A percentile compares a stretch with the other conserved stretches of the same genome.
phyloP scores from a whole-genome alignment of 2,888 invertebrate genomes.

The Tupiocoris notatus region DNA sequence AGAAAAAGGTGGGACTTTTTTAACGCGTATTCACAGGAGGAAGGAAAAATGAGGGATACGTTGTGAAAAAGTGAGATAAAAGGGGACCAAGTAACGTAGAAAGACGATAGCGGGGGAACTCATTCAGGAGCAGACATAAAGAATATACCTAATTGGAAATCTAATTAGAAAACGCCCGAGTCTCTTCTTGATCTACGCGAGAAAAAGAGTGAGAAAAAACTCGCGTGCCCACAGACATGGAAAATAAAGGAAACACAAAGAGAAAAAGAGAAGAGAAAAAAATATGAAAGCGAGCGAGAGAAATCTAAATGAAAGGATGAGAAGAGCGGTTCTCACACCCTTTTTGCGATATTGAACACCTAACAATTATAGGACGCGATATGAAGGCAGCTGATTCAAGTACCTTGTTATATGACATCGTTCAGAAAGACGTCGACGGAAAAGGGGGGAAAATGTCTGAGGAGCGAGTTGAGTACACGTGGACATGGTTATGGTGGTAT shows the following conservation, averaged over 20 bases:
- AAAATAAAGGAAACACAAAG: neutral
- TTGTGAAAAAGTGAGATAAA: conserved; percentile 22
- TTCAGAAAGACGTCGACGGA: conserved; percentile 22
- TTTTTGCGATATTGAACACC: conserved; percentile 41
- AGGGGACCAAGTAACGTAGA: neutral
- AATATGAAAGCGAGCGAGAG: neutral
- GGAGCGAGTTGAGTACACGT: neutral
- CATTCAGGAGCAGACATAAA: conserved; percentile 35
- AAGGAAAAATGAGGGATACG: conserved; percentile 36
- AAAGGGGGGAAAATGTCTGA: neutral
- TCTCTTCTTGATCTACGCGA: neutral
- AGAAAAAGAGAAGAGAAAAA: neutral
- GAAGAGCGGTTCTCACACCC: conserved; percentile 22
- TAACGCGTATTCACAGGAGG: conserved; percentile 37
- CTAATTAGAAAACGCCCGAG: conserved; percentile 43
- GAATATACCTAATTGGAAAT: conserved; percentile 43
- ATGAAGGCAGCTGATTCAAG: conserved; percentile 41
- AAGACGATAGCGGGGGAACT: neutral
- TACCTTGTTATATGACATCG: conserved; percentile 40
- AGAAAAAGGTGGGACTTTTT: conserved; percentile 27
- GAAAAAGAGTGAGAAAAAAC: conserved; percentile 9
- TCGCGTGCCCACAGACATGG: neutral
- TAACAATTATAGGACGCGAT: conserved; percentile 41
- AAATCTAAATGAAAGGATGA: neutral
- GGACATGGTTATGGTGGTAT: neutral